A percentile compares a stretch with the other conserved stretches of the same genome.
These are phyloP conservation scores for Ctenochaetus hawaiiensis DNA, from an alignment of 2,797 vertebrate genomes.

Conservation along the genomic window DNA sequence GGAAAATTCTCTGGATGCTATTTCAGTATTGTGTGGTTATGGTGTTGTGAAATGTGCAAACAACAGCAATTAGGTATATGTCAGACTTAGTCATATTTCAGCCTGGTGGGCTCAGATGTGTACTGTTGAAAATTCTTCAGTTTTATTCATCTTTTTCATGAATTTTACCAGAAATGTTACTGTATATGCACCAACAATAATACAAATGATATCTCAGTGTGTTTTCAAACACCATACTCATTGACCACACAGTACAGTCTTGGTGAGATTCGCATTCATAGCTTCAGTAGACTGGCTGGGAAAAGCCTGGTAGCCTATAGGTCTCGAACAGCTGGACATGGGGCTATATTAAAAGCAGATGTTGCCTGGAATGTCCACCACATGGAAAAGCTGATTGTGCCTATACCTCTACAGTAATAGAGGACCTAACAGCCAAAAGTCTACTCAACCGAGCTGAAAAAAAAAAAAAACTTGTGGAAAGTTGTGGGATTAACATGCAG, in stretches of 20 bases:
- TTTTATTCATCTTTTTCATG: conserved; percentile 7
- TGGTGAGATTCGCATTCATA: conserved; percentile 52
- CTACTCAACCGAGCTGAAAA: conserved; percentile 46
- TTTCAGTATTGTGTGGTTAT: conserved; percentile 17
- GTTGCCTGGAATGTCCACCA: conserved; percentile 79
- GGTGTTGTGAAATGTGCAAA: conserved; percentile 45
- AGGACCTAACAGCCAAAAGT: conserved; percentile 72
- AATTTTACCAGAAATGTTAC: background rate
- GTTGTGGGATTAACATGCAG: conserved; percentile 61
- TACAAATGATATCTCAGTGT: conserved; percentile 6
- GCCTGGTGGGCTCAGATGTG: background rate
- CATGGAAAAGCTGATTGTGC: conserved; percentile 83
- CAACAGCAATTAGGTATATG: conserved; percentile 33
- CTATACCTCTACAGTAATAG: conserved; percentile 74
- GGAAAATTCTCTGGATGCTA: conserved; percentile 31
- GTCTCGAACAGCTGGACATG: conserved; percentile 78
- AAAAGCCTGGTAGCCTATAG: conserved; percentile 69
- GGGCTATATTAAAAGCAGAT: conserved; percentile 81
- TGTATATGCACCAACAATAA: background rate
- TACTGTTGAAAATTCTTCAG: background rate
- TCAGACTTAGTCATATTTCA: conserved; percentile 15
- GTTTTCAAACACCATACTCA: conserved; percentile 22
- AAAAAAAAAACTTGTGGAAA: conserved; percentile 63
- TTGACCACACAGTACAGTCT: conserved; percentile 19
- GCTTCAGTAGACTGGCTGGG: conserved; percentile 44